These are phyloP conservation scores for Schizopygopsis malacanthus DNA, from an alignment of 2,797 vertebrate genomes.

Conservation along the genomic window DNA sequence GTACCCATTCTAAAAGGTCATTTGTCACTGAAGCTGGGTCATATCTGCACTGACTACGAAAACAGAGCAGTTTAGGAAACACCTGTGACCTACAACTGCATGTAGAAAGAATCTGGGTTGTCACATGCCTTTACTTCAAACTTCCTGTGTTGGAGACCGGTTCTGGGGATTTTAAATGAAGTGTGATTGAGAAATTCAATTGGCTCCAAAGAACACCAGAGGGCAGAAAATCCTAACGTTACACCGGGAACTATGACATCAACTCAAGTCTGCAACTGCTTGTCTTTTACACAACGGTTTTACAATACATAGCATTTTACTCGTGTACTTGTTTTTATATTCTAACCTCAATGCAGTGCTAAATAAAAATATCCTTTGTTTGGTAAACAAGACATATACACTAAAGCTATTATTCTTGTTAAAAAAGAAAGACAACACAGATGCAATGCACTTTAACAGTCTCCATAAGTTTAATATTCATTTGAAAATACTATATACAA, in stretches of 20 bases:
- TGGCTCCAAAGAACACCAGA: background rate
- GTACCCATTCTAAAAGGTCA: background rate
- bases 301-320: too few relatives aligned
- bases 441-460: background rate
- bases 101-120: background rate
- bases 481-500: conserved; percentile 18
- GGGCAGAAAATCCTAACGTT: background rate
- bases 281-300: too few relatives aligned
- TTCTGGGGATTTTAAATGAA: background rate
- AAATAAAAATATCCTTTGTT: too few relatives aligned
- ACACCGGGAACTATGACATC: too few relatives aligned
- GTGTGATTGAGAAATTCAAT: background rate
- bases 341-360: too few relatives aligned
- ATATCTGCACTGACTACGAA: background rate
- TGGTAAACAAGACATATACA: background rate
- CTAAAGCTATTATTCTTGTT: background rate
- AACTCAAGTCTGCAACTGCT: background rate
- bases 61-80: background rate
- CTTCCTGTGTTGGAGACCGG: background rate
- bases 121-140: background rate
- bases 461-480: background rate
- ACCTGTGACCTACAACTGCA: background rate
- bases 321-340: too few relatives aligned
- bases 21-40: background rate
- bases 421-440: background rate